Evolutionary conservation across 1,140 invertebrate species (phyloP).

Genomic region (Drosophila kurseongensis): DNA sequence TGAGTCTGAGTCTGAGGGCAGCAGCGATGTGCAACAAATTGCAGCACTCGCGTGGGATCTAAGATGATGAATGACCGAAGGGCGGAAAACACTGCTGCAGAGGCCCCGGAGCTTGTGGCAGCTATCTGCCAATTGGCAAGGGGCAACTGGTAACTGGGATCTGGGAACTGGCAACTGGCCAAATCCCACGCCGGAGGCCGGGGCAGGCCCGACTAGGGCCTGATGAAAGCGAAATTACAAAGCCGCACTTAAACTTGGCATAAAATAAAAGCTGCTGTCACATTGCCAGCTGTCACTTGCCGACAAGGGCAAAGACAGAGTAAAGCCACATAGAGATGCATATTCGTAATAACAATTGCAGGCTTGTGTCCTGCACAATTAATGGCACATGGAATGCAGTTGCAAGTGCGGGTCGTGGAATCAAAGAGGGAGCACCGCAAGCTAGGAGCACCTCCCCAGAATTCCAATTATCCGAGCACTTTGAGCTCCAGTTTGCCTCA

Average conservation of each 20-base stretch:
- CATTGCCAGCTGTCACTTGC: slow-evolving; percentile 43
- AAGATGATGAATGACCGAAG: slow-evolving; percentile 26
- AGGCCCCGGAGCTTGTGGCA: slow-evolving; percentile 15
- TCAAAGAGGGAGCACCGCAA: not conserved
- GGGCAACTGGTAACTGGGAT: not conserved
- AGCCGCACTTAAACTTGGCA: slow-evolving; percentile 50
- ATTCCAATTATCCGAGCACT: slow-evolving; percentile 37
- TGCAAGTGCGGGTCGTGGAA: slow-evolving; percentile 9
- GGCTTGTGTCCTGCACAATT: slow-evolving; percentile 42
- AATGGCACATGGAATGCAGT: slow-evolving; percentile 48
- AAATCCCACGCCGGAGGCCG: not conserved
- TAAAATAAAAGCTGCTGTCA: slow-evolving; percentile 57
- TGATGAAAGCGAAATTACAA: slow-evolving; percentile 51
- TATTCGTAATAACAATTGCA: not conserved
- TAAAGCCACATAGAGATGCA: slow-evolving; percentile 12
- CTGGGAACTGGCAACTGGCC: slow-evolving; percentile 21
- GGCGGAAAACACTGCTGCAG: slow-evolving; percentile 1
- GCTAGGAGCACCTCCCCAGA: slow-evolving; percentile 7
- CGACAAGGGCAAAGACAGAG: slow-evolving; percentile 24
- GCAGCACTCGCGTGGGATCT: slow-evolving; percentile 7
- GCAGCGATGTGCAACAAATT: slow-evolving; percentile 26
- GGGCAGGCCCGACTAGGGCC: not conserved
- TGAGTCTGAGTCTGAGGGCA: not conserved
- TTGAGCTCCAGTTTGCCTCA: slow-evolving; percentile 15
- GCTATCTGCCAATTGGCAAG: slow-evolving; percentile 3